These are phyloP conservation scores for Rhinoptilus africanus DNA, from an alignment of 2,113 vertebrate species.

Conservation along the genomic window DNA sequence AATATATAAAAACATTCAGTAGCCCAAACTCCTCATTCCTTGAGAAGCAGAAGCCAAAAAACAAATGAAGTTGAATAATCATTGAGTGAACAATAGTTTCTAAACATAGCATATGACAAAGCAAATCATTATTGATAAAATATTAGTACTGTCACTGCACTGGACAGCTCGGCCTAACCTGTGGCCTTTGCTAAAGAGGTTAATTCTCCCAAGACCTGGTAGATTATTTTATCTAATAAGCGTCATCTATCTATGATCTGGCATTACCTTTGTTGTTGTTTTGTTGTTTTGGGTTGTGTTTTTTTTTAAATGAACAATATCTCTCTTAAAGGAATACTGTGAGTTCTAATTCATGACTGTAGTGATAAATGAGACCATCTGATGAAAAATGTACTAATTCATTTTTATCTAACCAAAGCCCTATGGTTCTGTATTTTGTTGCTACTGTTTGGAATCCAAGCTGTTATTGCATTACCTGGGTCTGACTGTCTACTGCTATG, in stretches of 20 bases:
- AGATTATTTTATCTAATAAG: background rate
- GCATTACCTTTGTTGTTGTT: background rate
- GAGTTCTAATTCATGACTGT: background rate
- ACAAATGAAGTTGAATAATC: background rate
- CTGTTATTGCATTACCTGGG: background rate
- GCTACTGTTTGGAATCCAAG: background rate
- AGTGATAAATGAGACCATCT: background rate
- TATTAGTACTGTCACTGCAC: background rate
- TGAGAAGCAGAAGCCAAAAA: background rate
- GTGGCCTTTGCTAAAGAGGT: background rate
- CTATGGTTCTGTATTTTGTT: background rate
- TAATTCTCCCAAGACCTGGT: background rate
- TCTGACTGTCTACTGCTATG: background rate
- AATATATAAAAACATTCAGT: background rate
- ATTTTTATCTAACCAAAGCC: background rate
- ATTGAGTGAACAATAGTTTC: background rate
- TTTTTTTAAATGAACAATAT: background rate
- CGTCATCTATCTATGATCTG: background rate
- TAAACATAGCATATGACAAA: background rate
- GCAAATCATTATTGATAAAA: background rate
- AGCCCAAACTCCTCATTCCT: background rate
- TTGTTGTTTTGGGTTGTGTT: too few relatives aligned
- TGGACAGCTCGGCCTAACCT: background rate
- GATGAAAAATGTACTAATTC: background rate
- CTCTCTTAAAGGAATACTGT: background rate